Base-by-base conservation (phyloP, 2,797 vertebrate species). In the Gephyroberyx darwinii region DNA sequence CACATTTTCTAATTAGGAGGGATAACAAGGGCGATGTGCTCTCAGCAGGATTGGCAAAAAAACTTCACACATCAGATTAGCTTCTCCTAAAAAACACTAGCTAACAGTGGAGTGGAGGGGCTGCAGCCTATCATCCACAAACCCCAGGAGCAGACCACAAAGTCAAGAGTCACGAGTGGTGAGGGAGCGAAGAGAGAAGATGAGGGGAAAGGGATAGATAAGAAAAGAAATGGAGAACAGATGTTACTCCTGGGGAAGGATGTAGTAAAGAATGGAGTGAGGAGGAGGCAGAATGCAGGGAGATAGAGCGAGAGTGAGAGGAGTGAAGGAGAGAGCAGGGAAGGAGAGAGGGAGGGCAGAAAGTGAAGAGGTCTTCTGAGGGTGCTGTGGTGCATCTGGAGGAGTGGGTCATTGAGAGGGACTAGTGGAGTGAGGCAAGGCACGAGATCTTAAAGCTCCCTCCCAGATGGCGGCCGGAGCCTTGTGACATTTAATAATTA, bases 1-100 rank as follows among this genome's bases (percentile, higher is more conserved):
- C 88, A 91, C 90, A 70, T 93, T 92, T 91, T 89, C 87, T 93
- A 94, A 95, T 94, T 93, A 93, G 89, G 55, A 71, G 71, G 78
- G 88, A 88, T 92, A 89, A 89, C 78, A 85, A 90, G 81, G 88
- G 80, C 84, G 74, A 86, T 84, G 68, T 71, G 76, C 81, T 86
- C 88, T 78, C 68, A 77, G 84, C 77, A 81, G 83, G 90, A 87
- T 80, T 86, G 86, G 81, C 69, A 84, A 79, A 65, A 69, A 86
- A 92, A 84, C 83, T 82, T 86, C 81, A 84, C 41, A 84, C 56
- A 78, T 87, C 74, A 43, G 33, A 77, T 87, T 87, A 87, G 76
- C 77, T 89, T 82, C 69, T 58, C 65, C n/a, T 43, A 68, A 75
- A 77, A 71, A 73, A 85, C 74, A 71, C 17, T 69, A 83, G 64